phyloP scores from a whole-genome alignment of 2,888 invertebrate genomes.

The Sturmia bella region DNA sequence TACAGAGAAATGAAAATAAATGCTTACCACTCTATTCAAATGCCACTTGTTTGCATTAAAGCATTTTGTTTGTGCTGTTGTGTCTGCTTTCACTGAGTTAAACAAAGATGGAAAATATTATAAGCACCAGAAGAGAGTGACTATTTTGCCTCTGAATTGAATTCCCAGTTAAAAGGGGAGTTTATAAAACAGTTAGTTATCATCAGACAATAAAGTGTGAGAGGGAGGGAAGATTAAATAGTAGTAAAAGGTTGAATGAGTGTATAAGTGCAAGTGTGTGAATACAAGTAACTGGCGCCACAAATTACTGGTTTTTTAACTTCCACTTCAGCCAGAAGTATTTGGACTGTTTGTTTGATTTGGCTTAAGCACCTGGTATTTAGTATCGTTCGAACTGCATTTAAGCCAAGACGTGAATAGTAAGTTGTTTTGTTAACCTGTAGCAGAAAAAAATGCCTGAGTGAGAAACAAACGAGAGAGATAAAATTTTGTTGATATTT shows the following conservation, averaged over 20 bases:
- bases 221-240: slow-evolving; percentile 29
- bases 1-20: slow-evolving; percentile 18
- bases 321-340: slow-evolving; percentile 58
- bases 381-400: slow-evolving; percentile 78
- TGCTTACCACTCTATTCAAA: slow-evolving; percentile 12
- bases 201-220: slow-evolving; percentile 31
- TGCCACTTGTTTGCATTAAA: slow-evolving; percentile 58
- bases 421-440: slow-evolving; percentile 33
- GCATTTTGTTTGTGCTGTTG: slow-evolving; percentile 12
- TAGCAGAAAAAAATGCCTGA: slow-evolving; percentile 52
- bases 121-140: slow-evolving; percentile 41
- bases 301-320: slow-evolving; percentile 68
- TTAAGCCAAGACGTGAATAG: slow-evolving; percentile 65
- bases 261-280: slow-evolving; percentile 1
- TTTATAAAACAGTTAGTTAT: slow-evolving; percentile 30
- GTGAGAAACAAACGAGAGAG: slow-evolving; percentile 19
- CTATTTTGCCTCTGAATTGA: slow-evolving; percentile 12
- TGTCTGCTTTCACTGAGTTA: slow-evolving; percentile 2
- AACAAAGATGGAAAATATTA: slow-evolving; percentile 26
- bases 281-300: slow-evolving; percentile 59
- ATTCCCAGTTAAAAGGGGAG: slow-evolving; percentile 49
- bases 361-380: slow-evolving; percentile 71
- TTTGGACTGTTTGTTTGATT: slow-evolving; percentile 66
- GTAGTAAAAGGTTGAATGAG: not conserved
- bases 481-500: not conserved